A percentile compares a stretch with the other conserved stretches of the same genome.
These are phyloP conservation scores for Mycalesis mineus DNA, from an alignment of 2,888 invertebrate species.

Conservation along the genomic window DNA sequence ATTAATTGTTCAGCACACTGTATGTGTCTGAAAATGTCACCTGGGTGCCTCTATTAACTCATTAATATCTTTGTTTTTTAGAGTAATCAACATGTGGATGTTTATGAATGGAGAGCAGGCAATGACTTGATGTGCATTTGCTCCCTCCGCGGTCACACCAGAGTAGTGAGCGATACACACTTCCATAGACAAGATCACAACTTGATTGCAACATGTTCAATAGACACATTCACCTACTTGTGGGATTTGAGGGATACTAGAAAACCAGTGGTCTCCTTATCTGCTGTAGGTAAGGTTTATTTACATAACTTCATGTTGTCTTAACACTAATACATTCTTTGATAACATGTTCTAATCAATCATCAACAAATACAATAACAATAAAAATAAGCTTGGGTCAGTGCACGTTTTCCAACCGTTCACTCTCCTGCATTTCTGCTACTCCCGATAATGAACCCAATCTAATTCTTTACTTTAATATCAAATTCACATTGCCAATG, in stretches of 20 bases:
- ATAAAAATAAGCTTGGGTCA: too few species aligned
- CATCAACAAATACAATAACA: too few species aligned
- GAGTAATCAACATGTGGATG: constrained; percentile 93
- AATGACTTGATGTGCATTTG: constrained; percentile 84
- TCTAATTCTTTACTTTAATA: too few species aligned
- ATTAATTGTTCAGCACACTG: too few species aligned
- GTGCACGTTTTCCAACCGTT: too few species aligned
- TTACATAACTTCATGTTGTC: not conserved
- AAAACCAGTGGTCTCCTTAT: constrained; percentile 89
- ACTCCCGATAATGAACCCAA: too few species aligned
- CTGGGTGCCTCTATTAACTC: not conserved
- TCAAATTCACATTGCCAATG: too few species aligned
- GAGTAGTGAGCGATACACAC: constrained; percentile 93
- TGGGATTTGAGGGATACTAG: constrained; percentile 95
- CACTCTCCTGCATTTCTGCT: too few species aligned
- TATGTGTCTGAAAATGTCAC: too few species aligned
- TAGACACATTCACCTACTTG: constrained; percentile 94
- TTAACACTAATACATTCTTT: not conserved
- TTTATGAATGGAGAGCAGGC: constrained; percentile 86
- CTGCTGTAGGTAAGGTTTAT: constrained; percentile 86
- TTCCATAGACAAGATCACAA: constrained; percentile 85
- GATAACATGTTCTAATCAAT: not conserved
- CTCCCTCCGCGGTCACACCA: constrained; percentile 87
- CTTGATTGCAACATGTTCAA: constrained; percentile 88
- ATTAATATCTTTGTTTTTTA: constrained; percentile 45